phyloP scores from a whole-genome alignment of 2,113 vertebrate species.

The Canis aureus region DNA sequence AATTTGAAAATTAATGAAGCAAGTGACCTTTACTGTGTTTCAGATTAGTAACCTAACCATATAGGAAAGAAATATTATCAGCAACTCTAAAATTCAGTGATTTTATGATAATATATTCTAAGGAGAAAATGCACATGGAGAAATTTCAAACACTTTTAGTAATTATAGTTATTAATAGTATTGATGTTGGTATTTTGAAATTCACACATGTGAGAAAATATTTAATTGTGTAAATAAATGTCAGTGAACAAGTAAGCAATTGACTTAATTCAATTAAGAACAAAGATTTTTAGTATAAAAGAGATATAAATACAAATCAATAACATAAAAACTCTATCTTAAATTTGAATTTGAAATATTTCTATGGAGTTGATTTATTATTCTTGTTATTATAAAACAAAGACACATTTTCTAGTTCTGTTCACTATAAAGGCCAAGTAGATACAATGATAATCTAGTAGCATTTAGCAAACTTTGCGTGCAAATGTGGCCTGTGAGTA shows the following conservation, averaged over 20 bases:
- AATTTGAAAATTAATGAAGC: neutral
- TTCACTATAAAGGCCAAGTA: neutral
- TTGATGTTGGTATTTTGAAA: neutral
- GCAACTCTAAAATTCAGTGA: neutral
- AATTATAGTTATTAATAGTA: neutral
- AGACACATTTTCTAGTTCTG: neutral
- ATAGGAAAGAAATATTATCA: neutral
- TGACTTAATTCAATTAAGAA: neutral
- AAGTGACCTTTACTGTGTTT: neutral
- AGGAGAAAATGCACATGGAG: neutral
- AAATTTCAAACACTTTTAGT: neutral
- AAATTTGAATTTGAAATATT: neutral
- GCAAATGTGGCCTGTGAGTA: neutral
- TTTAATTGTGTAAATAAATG: neutral
- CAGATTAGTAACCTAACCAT: neutral
- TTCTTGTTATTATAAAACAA: neutral
- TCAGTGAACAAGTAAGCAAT: neutral
- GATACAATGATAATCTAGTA: neutral
- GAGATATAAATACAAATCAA: neutral
- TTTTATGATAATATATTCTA: neutral
- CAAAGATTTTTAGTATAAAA: neutral
- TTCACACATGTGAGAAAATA: neutral
- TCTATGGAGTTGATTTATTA: neutral
- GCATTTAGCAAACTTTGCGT: neutral
- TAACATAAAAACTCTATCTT: neutral